A percentile compares a stretch with the other conserved stretches of the same genome.
phyloP scores from a whole-genome alignment of 2,797 vertebrate genomes.

The Tokudaia muenninki region DNA sequence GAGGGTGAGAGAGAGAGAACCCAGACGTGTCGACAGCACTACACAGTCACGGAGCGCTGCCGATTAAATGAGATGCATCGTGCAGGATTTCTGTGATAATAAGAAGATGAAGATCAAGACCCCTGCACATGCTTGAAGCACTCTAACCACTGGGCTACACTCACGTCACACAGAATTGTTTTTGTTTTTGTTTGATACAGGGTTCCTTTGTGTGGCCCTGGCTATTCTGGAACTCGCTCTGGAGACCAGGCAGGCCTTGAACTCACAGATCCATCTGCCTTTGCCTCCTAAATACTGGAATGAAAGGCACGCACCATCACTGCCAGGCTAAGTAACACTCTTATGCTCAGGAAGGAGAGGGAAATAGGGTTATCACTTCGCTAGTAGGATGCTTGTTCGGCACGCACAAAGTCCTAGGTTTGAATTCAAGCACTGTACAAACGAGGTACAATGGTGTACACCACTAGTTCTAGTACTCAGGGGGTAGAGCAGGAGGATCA shows the following conservation, averaged over 20 bases:
- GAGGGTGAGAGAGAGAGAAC: background rate
- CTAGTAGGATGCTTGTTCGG: background rate
- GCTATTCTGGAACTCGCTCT: background rate
- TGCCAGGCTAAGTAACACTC: background rate
- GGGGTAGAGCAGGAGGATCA: background rate
- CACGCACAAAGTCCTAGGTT: background rate
- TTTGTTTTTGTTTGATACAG: background rate
- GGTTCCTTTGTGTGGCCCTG: background rate
- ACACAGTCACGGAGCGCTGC: background rate
- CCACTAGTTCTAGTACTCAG: background rate
- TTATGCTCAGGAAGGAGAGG: background rate
- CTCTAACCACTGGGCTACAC: background rate
- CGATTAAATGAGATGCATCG: background rate
- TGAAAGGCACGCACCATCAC: background rate
- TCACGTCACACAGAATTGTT: no score
- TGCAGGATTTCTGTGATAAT: background rate
- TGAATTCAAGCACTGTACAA: background rate
- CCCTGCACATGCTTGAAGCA: accelerated
- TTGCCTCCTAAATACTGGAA: background rate
- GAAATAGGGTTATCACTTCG: no score
- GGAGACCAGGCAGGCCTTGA: background rate
- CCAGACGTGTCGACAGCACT: background rate
- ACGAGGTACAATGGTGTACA: accelerated
- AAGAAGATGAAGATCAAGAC: background rate
- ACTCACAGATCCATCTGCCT: background rate